Percentiles rank a stretch among this genome's conserved stretches.
These are phyloP conservation scores for Pelecanoides urinatrix DNA, from an alignment of 2,113 vertebrate genomes.

Conservation along the genomic window DNA sequence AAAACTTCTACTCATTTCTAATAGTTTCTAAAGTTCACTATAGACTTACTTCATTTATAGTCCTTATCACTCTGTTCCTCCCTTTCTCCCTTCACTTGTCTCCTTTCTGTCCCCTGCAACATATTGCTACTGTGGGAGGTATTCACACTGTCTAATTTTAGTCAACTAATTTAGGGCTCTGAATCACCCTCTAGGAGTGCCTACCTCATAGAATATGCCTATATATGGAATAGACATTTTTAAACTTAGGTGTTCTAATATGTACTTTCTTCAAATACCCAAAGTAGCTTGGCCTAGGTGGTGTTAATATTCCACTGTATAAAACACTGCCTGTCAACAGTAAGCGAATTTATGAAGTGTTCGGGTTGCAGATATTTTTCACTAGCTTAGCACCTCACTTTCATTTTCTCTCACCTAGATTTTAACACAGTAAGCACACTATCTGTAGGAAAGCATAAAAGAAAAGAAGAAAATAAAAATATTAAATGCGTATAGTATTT, in stretches of 20 bases:
- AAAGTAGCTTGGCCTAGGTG: not conserved
- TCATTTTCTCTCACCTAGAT: not conserved
- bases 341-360: not conserved
- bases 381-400: not conserved
- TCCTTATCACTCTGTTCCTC: not conserved
- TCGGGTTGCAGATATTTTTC: not conserved
- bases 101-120: conserved; percentile 42
- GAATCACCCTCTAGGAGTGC: conserved; percentile 47
- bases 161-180: conserved; percentile 55
- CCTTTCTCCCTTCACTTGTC: conserved; percentile 22
- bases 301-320: not conserved
- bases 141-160: conserved; percentile 65
- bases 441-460: not conserved
- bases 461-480: not conserved
- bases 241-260: conserved; percentile 38
- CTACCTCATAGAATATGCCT: conserved; percentile 31
- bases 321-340: not conserved
- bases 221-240: conserved; percentile 33
- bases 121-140: conserved; percentile 63
- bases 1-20: not conserved
- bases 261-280: not conserved
- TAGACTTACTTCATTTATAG: not conserved
- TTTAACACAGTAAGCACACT: not conserved
- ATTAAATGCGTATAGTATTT: not conserved
- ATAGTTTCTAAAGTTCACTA: not conserved